Evolutionary conservation across 2,888 invertebrate species (phyloP), one percentile per base, ranked within the genome.

Genomic region (Aricia artaxerxes): DNA sequence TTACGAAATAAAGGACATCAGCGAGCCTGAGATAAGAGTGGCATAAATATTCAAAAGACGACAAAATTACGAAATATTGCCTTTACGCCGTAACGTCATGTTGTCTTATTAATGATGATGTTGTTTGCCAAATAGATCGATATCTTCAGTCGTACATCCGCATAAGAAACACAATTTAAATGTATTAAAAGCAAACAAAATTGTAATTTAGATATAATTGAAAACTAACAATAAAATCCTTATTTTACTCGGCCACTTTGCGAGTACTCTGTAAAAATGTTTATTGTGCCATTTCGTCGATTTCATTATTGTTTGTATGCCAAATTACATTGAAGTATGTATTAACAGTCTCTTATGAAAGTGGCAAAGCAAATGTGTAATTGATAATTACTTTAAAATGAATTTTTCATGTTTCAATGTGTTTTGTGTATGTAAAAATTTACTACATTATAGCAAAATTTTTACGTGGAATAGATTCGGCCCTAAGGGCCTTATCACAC

Each of bases 51-150:
- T 31, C 3, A 64, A 5, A 69, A 69, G 35, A 69, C 4, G 49
- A 44, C 49, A 7, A 75, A 24, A 44, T 75, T 11, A 2, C 44
- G 24, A 75, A 75, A 75, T 49, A 11, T 49, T 53, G n/a, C 1
- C 75, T 5, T 44, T 76, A 53, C 57, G 53, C 16, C 53, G 7
- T 31, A 57, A 16, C 53, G 24, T 24, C 24, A 35, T 57, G 35
- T 11, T 49, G 13, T 75, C 31, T 9, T 49, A 73, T 73, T 49
- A 73, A 73, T 53, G 75, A 53, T 53, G 76, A 57, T 53, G 31
- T 53, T 16, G 49, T 35, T 57, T 57, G 76, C 76, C 76, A 76
- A 76, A 31, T 31, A 57, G 57, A 76, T 76, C 57, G 57, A 53
- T 76, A 76, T 76, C 57, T 76, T 76, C 57, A 35, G 31, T 44